Base-by-base conservation (phyloP, 2,113 vertebrate species). In the Pseudois nayaur region DNA sequence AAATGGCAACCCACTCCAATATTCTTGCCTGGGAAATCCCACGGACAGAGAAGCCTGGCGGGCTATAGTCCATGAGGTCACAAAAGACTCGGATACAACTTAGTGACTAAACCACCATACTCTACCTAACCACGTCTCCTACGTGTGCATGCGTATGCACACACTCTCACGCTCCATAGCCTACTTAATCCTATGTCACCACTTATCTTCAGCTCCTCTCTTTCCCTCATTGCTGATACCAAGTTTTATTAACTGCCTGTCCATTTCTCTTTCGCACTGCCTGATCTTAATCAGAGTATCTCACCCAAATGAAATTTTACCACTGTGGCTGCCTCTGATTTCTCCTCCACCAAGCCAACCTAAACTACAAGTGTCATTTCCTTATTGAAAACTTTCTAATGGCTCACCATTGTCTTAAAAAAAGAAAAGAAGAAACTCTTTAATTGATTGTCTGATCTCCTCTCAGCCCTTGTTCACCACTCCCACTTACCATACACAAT, bases 131-230 rank as follows among this genome's bases (percentile, higher is more conserved):
- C 62, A 31, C n/a, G 11, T 74, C 54, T 5, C 33, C 36, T 2
- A 5, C 1, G 13, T 48, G 55, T 36, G 57, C 31, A 12, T 3
- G 0, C 2, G 54, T 21, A 19, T 3, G 7, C 62, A 62, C 12
- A 67, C 36, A 48, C 43, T 60, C 67, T 54, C 36, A 48, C 0
- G 16, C 17, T 83, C 23, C 16, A 16, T 12, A 16, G 19, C 23
- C 74, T 67, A 54, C 29, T 6, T 57, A 48, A 36, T 21, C n/a
- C 25, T 82, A 54, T 11, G 40, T 45, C 23, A 19, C 9, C 74
- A 87, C 45, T 78, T 52, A 48, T 17, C 16, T 78, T 23, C 40
- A 48, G 64, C 23, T 64, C 29, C 29, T 82, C 21, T 48, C n/a
- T 79, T 87, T 31, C 25, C 36, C 71, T 76, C 45, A 95, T 79